A percentile compares a stretch with the other conserved stretches of the same genome.
Evolutionary conservation across 2,113 vertebrate species (phyloP).

Genomic region (Sinocyclocheilus anophthalmus): DNA sequence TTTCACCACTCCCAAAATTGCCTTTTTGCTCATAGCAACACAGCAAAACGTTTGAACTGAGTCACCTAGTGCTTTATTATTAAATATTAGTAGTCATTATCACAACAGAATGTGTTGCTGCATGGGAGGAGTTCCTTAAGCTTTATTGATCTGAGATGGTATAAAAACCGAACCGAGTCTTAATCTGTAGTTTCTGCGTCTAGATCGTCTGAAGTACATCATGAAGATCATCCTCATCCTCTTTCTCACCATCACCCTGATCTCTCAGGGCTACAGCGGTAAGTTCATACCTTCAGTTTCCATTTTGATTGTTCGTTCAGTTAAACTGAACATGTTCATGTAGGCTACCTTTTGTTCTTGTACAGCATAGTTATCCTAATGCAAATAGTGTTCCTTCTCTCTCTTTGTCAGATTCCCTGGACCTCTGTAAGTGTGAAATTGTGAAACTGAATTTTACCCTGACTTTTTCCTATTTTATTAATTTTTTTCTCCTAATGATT

Average conservation of each 20-base stretch:
- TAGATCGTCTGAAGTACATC: conserved; percentile 38
- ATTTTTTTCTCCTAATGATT: background rate
- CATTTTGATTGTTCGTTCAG: background rate
- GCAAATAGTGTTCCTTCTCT: background rate
- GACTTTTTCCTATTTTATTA: background rate
- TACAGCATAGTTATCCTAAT: background rate
- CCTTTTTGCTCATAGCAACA: background rate
- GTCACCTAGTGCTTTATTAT: background rate
- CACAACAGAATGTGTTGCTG: no score
- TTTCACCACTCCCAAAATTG: background rate
- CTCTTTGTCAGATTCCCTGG: background rate
- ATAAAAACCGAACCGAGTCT: conserved; percentile 61
- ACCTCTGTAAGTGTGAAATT: background rate
- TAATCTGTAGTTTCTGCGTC: conserved; percentile 23
- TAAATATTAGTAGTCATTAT: background rate
- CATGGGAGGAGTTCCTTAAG: conserved; percentile 26
- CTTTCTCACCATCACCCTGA: conserved; percentile 62
- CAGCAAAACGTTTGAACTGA: background rate
- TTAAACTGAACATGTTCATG: background rate
- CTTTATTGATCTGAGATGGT: background rate
- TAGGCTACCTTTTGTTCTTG: background rate
- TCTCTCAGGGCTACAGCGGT: conserved; percentile 69
- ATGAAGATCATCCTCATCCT: conserved; percentile 68
- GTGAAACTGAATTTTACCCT: background rate
- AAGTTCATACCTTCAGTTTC: conserved; percentile 55